A percentile compares a stretch with the other conserved stretches of the same genome.
These are phyloP conservation scores for Heliornis fulica DNA, from an alignment of 2,113 vertebrate species.

Conservation along the genomic window DNA sequence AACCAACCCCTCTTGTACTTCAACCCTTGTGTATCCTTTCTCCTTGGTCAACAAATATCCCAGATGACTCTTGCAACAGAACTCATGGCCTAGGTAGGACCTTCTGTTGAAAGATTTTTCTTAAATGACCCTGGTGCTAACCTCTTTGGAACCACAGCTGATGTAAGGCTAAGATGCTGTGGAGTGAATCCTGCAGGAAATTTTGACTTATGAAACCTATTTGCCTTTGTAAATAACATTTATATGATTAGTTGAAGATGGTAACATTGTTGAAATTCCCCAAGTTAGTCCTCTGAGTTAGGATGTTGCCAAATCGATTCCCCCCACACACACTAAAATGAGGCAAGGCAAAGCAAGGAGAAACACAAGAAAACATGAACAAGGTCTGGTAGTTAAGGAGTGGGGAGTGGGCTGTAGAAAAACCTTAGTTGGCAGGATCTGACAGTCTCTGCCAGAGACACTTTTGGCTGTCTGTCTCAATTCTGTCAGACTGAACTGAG, in stretches of 20 bases:
- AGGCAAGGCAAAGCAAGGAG: not conserved
- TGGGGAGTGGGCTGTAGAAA: not conserved
- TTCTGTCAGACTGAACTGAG: not conserved
- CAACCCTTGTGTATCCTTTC: too few relatives aligned
- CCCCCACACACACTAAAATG: not conserved
- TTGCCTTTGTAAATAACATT: not conserved
- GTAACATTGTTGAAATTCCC: not conserved
- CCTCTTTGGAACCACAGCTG: not conserved
- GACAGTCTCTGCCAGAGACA: not conserved
- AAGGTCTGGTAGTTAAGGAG: not conserved
- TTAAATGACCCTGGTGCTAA: not conserved
- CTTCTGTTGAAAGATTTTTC: not conserved
- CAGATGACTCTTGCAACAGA: too few relatives aligned
- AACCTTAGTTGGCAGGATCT: not conserved
- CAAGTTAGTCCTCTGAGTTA: not conserved
- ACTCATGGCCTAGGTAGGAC: too few relatives aligned
- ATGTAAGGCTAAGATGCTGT: not conserved
- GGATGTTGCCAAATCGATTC: not conserved
- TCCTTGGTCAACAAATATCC: too few relatives aligned
- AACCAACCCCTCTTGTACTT: too few relatives aligned
- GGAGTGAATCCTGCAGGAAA: not conserved
- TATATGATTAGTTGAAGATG: not conserved
- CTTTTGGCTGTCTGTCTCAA: not conserved
- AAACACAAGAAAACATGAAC: not conserved
- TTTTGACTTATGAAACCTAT: not conserved